These are phyloP conservation scores for Plemyria rubiginata DNA, from an alignment of 2,888 invertebrate genomes.

Conservation along the genomic window DNA sequence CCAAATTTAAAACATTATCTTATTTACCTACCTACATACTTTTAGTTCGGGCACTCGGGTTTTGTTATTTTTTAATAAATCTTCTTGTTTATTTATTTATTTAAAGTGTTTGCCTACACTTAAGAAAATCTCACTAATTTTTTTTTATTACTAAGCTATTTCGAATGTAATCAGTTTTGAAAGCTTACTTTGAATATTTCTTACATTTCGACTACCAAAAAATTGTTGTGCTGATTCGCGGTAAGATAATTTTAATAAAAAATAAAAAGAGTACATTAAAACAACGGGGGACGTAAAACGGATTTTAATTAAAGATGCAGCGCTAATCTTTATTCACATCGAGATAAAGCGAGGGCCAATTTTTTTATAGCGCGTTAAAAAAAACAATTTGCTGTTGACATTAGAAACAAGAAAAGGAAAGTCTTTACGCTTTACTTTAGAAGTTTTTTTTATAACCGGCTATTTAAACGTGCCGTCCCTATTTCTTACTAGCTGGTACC, in stretches of 20 bases:
- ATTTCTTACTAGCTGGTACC: too few species aligned
- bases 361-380: constrained; percentile 49
- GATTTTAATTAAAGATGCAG: constrained; percentile 66
- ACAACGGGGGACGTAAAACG: constrained; percentile 49
- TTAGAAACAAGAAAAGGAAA: constrained; percentile 34
- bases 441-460: constrained; percentile 14
- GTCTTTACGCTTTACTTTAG: background rate
- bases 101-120: too few species aligned
- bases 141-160: too few species aligned
- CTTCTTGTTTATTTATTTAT: too few species aligned
- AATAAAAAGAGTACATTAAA: constrained; percentile 45
- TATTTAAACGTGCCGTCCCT: background rate
- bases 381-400: constrained; percentile 49
- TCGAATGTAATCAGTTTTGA: too few species aligned
- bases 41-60: too few species aligned
- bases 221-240: background rate
- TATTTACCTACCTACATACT: too few species aligned
- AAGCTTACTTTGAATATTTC: too few species aligned
- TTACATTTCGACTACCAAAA: background rate
- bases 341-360: constrained; percentile 46
- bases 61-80: too few species aligned
- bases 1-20: too few species aligned
- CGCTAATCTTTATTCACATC: constrained; percentile 58
- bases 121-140: too few species aligned
- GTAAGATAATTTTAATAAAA: constrained; percentile 31